Conservation (phyloP, 2,888 invertebrate species). For the Caenorhabditis angaria region DNA sequence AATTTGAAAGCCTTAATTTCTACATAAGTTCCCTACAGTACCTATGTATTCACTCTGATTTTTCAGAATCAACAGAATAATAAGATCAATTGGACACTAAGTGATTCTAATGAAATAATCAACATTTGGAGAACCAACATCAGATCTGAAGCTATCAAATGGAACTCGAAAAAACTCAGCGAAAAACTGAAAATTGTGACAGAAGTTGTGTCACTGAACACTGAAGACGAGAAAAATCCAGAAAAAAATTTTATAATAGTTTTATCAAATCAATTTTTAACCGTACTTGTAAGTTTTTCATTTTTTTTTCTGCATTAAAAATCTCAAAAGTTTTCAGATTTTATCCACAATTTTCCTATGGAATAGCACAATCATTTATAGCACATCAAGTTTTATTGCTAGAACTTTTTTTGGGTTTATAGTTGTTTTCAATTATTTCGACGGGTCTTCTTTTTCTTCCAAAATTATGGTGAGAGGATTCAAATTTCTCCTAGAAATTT, state of each 20-base stretch:
- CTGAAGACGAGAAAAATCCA: no score
- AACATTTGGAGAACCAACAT: neutral
- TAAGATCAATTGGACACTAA: no score
- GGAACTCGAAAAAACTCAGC: neutral
- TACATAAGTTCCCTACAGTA: no score
- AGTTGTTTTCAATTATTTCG: neutral
- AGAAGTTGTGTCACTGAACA: neutral
- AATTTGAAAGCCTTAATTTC: no score
- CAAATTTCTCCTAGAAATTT: neutral
- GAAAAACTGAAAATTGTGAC: neutral
- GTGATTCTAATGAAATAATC: neutral
- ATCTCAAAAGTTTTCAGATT: neutral
- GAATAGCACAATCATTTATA: neutral
- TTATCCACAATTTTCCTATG: neutral
- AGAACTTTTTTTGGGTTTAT: neutral
- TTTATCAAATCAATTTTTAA: neutral
- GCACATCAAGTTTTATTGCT: neutral
- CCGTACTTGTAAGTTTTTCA: neutral
- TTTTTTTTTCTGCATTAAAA: neutral
- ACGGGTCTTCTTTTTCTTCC: neutral
- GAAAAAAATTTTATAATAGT: neutral
- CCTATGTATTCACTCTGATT: neutral
- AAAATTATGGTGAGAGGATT: neutral
- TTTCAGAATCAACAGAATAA: conserved; percentile 1
- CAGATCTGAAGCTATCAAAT: no score